phyloP scores from a whole-genome alignment of 64 coral and sea anemone species.

The Porites australiensis region DNA sequence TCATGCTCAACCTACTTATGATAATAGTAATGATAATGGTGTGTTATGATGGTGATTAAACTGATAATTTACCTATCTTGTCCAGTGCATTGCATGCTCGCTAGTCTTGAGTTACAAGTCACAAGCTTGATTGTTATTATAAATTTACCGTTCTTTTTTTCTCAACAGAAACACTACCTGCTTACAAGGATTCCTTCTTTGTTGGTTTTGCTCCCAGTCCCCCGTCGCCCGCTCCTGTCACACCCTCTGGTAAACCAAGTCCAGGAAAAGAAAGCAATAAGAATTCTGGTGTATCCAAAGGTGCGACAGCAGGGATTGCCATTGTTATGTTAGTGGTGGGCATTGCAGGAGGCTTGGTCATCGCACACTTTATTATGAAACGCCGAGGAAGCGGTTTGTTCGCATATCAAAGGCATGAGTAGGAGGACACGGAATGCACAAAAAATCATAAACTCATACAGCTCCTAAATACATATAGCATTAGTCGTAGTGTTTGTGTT shows the following conservation, averaged over 20 bases:
- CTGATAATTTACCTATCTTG: too few relatives aligned
- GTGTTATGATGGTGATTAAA: too few relatives aligned
- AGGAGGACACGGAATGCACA: not conserved
- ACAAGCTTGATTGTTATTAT: not conserved
- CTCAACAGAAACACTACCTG: not conserved
- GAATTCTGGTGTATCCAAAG: constrained; percentile 33
- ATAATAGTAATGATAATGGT: too few relatives aligned
- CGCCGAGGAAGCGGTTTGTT: constrained; percentile 64
- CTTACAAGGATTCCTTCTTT: constrained; percentile 10
- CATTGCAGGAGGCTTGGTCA: constrained; percentile 31
- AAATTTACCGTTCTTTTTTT: not conserved
- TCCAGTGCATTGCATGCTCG: too few relatives aligned
- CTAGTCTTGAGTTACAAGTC: too few relatives aligned
- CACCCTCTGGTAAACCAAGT: not conserved
- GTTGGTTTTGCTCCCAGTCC: not conserved
- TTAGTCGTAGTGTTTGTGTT: too few relatives aligned
- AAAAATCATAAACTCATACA: too few relatives aligned
- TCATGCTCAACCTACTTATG: too few relatives aligned
- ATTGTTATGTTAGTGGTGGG: constrained; percentile 62
- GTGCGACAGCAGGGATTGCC: constrained; percentile 55
- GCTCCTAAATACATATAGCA: too few relatives aligned
- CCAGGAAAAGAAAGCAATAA: not conserved
- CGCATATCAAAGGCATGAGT: constrained; percentile 62
- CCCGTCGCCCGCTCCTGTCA: not conserved
- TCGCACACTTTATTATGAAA: constrained; percentile 71